These are phyloP conservation scores for Porites rus DNA, from an alignment of 92 coral and sea anemone genomes.

Conservation along the genomic window DNA sequence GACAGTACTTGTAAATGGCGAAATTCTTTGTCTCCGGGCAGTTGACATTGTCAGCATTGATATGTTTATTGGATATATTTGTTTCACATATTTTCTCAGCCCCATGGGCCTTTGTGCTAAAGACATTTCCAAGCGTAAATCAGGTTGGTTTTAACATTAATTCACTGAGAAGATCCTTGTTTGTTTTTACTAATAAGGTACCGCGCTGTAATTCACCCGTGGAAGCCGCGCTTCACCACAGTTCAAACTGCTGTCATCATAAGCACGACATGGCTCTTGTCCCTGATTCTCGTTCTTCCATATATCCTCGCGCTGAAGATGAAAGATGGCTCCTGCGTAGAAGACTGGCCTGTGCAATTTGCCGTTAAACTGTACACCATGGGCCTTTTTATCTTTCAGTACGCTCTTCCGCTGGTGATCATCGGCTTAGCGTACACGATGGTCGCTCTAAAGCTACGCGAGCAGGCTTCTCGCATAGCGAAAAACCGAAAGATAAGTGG, in stretches of 20 bases:
- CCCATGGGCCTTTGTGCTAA: too few relatives aligned
- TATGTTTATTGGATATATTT: too few relatives aligned
- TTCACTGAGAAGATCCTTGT: neutral
- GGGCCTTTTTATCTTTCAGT: slow-evolving; percentile 77
- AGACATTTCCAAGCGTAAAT: too few relatives aligned
- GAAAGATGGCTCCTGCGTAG: slow-evolving; percentile 53
- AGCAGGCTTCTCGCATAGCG: slow-evolving; percentile 77
- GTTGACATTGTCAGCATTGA: too few relatives aligned
- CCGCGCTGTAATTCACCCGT: slow-evolving; percentile 89
- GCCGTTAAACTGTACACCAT: slow-evolving; percentile 81
- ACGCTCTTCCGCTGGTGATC: slow-evolving; percentile 74
- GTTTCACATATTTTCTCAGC: too few relatives aligned
- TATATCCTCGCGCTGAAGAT: slow-evolving; percentile 73
- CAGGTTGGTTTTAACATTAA: too few relatives aligned
- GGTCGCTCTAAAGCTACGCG: slow-evolving; percentile 79
- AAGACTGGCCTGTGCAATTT: slow-evolving; percentile 69
- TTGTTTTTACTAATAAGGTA: slow-evolving; percentile 51
- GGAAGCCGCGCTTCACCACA: slow-evolving; percentile 74
- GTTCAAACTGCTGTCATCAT: slow-evolving; percentile 72
- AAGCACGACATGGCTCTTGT: slow-evolving; percentile 74
- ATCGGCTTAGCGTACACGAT: slow-evolving; percentile 83
- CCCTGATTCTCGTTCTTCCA: slow-evolving; percentile 77
- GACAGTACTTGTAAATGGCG: too few relatives aligned
- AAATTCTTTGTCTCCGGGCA: too few relatives aligned
- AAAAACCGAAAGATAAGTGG: slow-evolving; percentile 69